Base-by-base conservation (phyloP, 2,888 invertebrate genomes). In the Leucania comma region DNA sequence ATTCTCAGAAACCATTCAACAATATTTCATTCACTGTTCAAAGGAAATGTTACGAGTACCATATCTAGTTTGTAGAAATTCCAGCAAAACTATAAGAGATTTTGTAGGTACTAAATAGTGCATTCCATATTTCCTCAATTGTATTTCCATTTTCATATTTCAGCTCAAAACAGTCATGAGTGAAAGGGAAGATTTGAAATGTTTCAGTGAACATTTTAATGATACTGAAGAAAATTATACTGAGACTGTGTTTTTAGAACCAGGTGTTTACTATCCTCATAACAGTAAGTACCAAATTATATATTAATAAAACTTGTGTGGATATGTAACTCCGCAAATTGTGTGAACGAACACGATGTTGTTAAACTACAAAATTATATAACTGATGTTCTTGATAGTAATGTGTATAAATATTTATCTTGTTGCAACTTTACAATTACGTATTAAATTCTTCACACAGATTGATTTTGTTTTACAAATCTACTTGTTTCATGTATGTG, bases 211-310 rank as follows among this genome's bases (percentile, higher is more conserved):
- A 42, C 54, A 56, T 50, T 54, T 72, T 63, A 60, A 83, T 62
- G 73, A 72, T 38, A 83, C 59, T 66, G 81, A 69, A 38, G 68
- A 59, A 24, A 42, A 78, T 81, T 79, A 80, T 63, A 24, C 38
- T 63, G 86, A 82, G 17, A 48, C 46, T 8, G 24, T 79, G 29
- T 66, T 85, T 32, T 80, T 93, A 26, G 87, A 85, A 53, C 93
- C 94, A 46, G 94, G 94, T 46, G 88, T 91, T 24, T 95, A 94
- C 68, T 91, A 90, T 78, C 93, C 93, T 17, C 88, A 80, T 74
- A 90, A 90, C 53, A 89, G 93, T 93, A 84, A 91, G 92, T 90
- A 50, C 0, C 22, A 17, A 58, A 1, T 69, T 57, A 0, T 38
- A n/a, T 56, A n/a, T 12, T n/a, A 8, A 57, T n/a, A 32, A 3